Evolutionary conservation across 2,797 vertebrate genomes (phyloP).

Genomic region (Syngnathus rostellatus): DNA sequence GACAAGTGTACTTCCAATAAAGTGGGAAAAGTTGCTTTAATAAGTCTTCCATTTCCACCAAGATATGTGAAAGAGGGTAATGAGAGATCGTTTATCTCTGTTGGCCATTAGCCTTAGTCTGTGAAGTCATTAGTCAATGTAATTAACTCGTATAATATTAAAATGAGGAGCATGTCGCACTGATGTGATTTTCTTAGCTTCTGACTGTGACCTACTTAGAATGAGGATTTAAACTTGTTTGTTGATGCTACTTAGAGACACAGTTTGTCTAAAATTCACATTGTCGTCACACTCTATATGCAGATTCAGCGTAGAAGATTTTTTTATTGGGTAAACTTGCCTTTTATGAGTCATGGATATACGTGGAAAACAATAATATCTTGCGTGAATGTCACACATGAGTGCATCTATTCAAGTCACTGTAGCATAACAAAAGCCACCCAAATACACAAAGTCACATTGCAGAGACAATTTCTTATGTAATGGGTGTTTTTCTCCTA

Average conservation of each 20-base stretch:
- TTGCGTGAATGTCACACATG: not conserved
- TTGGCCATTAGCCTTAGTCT: slow-evolving; percentile 46
- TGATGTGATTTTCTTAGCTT: slow-evolving; percentile 18
- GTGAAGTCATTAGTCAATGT: slow-evolving; percentile 58
- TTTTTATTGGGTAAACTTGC: not conserved
- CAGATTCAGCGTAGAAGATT: slow-evolving; percentile 1
- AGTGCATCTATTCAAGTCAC: slow-evolving; percentile 16
- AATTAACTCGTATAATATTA: slow-evolving; percentile 59
- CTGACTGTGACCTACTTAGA: slow-evolving; percentile 37
- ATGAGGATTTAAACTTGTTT: slow-evolving; percentile 4
- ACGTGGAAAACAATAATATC: slow-evolving; percentile 9
- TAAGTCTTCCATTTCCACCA: slow-evolving; percentile 23
- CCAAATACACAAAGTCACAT: not conserved
- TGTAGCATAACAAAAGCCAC: slow-evolving; percentile 3
- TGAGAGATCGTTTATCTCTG: slow-evolving; percentile 59
- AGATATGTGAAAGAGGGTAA: slow-evolving; percentile 49
- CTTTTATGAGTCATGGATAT: slow-evolving; percentile 11
- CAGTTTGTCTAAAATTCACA: not conserved
- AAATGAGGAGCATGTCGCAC: slow-evolving; percentile 29
- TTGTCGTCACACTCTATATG: slow-evolving; percentile 3
- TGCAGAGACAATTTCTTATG: not conserved
- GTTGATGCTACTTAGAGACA: not conserved
- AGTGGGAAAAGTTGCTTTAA: slow-evolving; percentile 31
- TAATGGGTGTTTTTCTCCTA: not conserved
- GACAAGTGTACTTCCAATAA: slow-evolving; percentile 10